Percentiles rank a stretch among this genome's conserved stretches.
Evolutionary conservation across 2,888 invertebrate genomes (phyloP).

Genomic region (Synergus gifuensis): DNA sequence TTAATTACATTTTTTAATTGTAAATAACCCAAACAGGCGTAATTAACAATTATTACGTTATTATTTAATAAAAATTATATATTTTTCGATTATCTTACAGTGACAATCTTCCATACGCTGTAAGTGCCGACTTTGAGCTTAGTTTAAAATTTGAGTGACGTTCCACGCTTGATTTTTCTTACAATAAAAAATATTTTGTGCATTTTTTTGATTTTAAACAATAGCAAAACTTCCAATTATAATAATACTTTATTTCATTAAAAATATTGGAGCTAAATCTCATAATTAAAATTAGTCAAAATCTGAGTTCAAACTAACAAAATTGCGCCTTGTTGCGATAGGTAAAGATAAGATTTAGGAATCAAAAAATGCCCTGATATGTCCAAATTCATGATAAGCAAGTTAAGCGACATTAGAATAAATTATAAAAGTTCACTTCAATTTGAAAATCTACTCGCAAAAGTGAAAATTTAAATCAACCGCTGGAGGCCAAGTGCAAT

Average conservation of each 20-base stretch:
- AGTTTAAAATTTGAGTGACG: background rate
- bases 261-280: background rate
- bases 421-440: slow-evolving; percentile 39
- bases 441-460: background rate
- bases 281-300: background rate
- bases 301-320: background rate
- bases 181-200: background rate
- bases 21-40: background rate
- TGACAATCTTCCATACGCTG: background rate
- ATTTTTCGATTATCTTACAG: background rate
- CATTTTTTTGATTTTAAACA: background rate
- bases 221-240: background rate
- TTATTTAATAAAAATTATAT: background rate
- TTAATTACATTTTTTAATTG: background rate
- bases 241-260: background rate
- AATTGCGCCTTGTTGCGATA: background rate
- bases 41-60: background rate
- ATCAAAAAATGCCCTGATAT: background rate
- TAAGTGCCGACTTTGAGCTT: background rate
- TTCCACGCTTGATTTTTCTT: background rate
- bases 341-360: background rate
- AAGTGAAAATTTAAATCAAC: background rate
- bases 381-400: background rate
- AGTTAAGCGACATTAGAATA: slow-evolving; percentile 27
- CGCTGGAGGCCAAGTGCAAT: background rate